A percentile compares a stretch with the other conserved stretches of the same genome.
These are phyloP conservation scores for Sesia apiformis DNA, from an alignment of 2,888 invertebrate species.

Conservation along the genomic window DNA sequence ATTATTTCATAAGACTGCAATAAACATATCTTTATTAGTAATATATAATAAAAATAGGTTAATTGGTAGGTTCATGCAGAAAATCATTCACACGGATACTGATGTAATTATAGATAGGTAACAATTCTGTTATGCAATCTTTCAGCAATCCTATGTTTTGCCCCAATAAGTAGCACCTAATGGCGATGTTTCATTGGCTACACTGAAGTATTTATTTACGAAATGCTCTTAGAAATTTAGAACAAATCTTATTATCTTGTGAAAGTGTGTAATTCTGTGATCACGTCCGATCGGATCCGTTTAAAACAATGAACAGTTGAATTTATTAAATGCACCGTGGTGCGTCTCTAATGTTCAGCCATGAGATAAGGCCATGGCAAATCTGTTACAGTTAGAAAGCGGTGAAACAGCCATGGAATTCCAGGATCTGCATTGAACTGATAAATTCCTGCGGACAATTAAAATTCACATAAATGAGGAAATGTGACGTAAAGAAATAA, in stretches of 20 bases:
- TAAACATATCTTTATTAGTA: neutral
- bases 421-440: neutral
- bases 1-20: neutral
- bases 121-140: neutral
- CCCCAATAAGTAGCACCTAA: neutral
- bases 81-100: neutral
- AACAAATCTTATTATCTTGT: neutral
- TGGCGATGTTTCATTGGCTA: neutral
- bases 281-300: slow-evolving; percentile 6
- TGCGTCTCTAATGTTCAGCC: slow-evolving; percentile 8
- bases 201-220: neutral
- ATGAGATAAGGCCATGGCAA: slow-evolving; percentile 10
- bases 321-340: slow-evolving; percentile 7
- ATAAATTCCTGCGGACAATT: too few species aligned
- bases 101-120: neutral
- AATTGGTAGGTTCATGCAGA: neutral
- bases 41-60: neutral
- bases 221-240: neutral
- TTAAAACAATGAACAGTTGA: slow-evolving; percentile 8
- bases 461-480: too few species aligned
- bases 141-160: neutral
- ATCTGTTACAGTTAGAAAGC: slow-evolving; percentile 7
- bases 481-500: too few species aligned
- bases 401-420: neutral
- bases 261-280: slow-evolving; percentile 7